Conservation (phyloP, 37 sponge, comb jelly and placozoan genomes). For the Aphrocallistes beatrix region DNA sequence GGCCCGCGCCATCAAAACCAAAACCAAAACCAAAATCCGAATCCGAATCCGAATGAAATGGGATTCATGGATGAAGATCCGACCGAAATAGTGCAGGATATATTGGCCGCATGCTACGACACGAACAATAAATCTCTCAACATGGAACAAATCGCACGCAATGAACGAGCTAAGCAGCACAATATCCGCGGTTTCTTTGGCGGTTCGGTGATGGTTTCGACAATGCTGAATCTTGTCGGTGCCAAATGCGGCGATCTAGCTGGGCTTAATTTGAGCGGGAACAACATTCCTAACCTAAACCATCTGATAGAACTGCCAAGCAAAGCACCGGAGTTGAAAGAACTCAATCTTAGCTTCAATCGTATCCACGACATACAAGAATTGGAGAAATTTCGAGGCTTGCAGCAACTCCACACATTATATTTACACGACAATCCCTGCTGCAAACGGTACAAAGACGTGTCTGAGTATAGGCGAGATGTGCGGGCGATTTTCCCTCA, state of each 20-base stretch:
- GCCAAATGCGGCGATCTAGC: not conserved
- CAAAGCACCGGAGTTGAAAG: not conserved
- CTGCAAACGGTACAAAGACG: not conserved
- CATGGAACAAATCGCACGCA: not conserved
- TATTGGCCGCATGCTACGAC: not conserved
- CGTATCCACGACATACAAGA: not conserved
- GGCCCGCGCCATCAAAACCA: not conserved
- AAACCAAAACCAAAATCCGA: not conserved
- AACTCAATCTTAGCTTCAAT: not conserved
- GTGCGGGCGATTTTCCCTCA: not conserved
- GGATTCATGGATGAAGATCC: not conserved
- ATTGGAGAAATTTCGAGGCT: not conserved
- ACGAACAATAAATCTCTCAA: not conserved
- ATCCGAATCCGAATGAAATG: not conserved
- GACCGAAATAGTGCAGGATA: not conserved
- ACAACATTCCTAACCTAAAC: not conserved
- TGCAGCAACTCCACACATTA: not conserved
- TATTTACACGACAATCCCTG: not conserved
- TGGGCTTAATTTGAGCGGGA: not conserved
- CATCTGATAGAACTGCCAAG: slow-evolving; percentile 7
- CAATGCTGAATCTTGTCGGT: not conserved
- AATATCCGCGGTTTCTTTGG: not conserved
- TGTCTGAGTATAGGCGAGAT: not conserved
- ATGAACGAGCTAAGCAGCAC: not conserved
- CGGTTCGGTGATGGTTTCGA: not conserved